A percentile compares a stretch with the other conserved stretches of the same genome.
Conservation (phyloP, 2,797 vertebrate genomes). For the Orientallactaga sibirica region DNA sequence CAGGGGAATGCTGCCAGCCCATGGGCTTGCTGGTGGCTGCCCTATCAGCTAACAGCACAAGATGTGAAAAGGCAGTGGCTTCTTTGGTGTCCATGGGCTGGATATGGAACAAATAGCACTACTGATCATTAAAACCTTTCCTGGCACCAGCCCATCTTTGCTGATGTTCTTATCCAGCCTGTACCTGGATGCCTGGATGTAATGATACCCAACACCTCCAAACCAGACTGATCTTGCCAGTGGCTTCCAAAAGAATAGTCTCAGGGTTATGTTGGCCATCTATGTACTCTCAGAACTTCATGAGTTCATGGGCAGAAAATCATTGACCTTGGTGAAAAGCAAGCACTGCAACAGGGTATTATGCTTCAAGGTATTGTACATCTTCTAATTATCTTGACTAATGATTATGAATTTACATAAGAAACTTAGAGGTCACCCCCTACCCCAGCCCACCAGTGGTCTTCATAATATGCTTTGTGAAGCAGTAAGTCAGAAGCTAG, state of each 20-base stretch:
- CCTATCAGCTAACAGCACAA: slow-evolving; percentile 70
- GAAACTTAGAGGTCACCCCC: neutral
- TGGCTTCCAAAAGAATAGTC: neutral
- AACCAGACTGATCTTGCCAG: neutral
- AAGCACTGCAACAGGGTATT: neutral
- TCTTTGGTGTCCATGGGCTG: slow-evolving; percentile 59
- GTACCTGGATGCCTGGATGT: neutral
- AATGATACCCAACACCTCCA: neutral
- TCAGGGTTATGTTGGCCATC: neutral
- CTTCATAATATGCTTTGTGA: neutral
- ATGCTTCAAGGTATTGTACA: neutral
- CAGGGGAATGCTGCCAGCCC: neutral
- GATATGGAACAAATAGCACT: slow-evolving; percentile 52
- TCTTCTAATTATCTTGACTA: slow-evolving; percentile 25
- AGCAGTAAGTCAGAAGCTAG: slow-evolving; percentile 1
- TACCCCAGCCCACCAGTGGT: neutral
- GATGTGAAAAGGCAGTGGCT: slow-evolving; percentile 70
- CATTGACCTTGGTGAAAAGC: neutral
- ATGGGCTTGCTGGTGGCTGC: neutral
- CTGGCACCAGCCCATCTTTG: slow-evolving; percentile 72
- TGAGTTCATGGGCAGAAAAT: slow-evolving; percentile 1
- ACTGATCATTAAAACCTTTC: slow-evolving; percentile 71
- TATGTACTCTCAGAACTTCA: slow-evolving; percentile 8
- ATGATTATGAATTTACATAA: slow-evolving; percentile 8
- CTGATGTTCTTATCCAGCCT: neutral